A percentile compares a stretch with the other conserved stretches of the same genome.
Conservation (phyloP, 2,888 invertebrate species). For the Atethmia centrago region DNA sequence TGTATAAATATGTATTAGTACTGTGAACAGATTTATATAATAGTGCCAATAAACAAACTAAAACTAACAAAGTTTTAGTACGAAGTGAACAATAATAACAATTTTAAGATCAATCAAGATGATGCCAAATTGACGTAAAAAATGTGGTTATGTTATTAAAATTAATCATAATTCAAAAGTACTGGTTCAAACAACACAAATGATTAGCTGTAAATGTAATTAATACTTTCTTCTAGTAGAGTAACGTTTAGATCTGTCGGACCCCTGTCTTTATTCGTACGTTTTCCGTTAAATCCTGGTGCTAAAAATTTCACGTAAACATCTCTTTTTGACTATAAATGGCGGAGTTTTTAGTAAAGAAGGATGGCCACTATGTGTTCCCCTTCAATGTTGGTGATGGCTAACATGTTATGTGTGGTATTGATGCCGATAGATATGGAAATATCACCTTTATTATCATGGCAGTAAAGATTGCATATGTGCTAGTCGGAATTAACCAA, state of each 20-base stretch:
- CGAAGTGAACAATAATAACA: neutral
- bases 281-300: slow-evolving; percentile 34
- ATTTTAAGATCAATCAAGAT: neutral
- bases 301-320: slow-evolving; percentile 35
- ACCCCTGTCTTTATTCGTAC: slow-evolving; percentile 32
- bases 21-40: neutral
- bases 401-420: slow-evolving; percentile 35
- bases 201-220: slow-evolving; percentile 43
- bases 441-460: neutral
- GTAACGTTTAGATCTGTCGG: slow-evolving; percentile 46
- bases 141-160: neutral
- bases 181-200: slow-evolving; percentile 31
- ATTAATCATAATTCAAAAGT: slow-evolving; percentile 1
- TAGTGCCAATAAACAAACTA: neutral
- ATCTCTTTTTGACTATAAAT: slow-evolving; percentile 12
- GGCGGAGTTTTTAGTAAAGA: slow-evolving; percentile 6
- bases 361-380: neutral
- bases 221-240: slow-evolving; percentile 34
- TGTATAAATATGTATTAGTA: no score
- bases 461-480: neutral
- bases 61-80: neutral
- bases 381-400: slow-evolving; percentile 42
- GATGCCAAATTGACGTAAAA: neutral
- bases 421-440: slow-evolving; percentile 34
- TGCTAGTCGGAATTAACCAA: neutral